Evolutionary conservation across 2,113 vertebrate species (phyloP).

Genomic region (Carassius gibelio): DNA sequence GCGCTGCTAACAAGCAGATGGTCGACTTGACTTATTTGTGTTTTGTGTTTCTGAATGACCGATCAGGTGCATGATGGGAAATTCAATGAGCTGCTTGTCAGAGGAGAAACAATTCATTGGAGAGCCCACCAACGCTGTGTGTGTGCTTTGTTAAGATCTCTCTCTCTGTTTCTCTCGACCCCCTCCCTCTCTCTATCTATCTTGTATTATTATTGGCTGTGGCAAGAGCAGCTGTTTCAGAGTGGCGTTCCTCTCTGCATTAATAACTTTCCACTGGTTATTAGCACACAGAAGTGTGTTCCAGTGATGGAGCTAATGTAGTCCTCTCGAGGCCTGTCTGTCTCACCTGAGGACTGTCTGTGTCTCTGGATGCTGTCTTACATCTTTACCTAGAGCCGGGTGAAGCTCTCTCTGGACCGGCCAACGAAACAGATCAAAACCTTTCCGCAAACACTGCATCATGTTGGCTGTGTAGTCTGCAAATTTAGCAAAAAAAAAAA

Average conservation of each 20-base stretch:
- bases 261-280: constrained; percentile 76
- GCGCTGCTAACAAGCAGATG: constrained; percentile 99
- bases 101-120: constrained; percentile 89
- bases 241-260: constrained; percentile 73
- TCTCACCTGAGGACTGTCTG: constrained; percentile 41
- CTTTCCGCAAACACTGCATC: not conserved
- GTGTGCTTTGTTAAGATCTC: constrained; percentile 39
- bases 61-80: constrained; percentile 99
- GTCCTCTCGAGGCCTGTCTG: constrained; percentile 61
- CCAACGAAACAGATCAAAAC: not conserved
- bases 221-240: constrained; percentile 81
- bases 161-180: constrained; percentile 9
- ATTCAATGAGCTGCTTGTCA: constrained; percentile 99
- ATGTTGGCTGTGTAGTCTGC: not conserved
- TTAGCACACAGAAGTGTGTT: constrained; percentile 75
- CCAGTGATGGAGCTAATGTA: constrained; percentile 72
- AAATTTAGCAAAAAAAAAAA: not conserved
- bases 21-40: constrained; percentile 99
- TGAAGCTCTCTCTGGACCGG: not conserved
- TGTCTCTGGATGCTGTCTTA: constrained; percentile 44
- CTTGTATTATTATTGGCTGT: constrained; percentile 78
- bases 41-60: constrained; percentile 99
- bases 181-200: constrained; percentile 40
- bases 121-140: constrained; percentile 76
- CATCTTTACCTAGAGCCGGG: not conserved